Percentiles rank a stretch among this genome's conserved stretches.
Conservation (phyloP, 2,113 vertebrate species). For the Acanthisitta chloris region DNA sequence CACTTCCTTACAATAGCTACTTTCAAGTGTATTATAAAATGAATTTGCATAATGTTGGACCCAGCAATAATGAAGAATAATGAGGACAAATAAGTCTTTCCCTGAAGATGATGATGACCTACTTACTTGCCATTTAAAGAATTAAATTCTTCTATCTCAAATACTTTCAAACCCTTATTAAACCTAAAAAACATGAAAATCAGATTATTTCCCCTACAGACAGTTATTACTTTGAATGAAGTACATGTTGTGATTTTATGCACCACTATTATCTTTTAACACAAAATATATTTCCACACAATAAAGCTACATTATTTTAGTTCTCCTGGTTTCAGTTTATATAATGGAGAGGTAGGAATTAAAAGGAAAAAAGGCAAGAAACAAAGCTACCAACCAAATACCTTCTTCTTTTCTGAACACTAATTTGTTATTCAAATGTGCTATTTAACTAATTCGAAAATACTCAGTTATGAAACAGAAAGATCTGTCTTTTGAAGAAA, state of each 20-base stretch:
- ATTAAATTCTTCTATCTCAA: slow-evolving; percentile 2
- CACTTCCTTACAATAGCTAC: not conserved
- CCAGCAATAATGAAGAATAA: slow-evolving; percentile 30
- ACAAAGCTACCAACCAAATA: not conserved
- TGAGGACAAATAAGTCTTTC: slow-evolving; percentile 34
- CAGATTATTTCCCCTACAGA: not conserved
- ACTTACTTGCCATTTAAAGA: slow-evolving; percentile 40
- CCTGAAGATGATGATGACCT: slow-evolving; percentile 50
- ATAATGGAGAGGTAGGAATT: not conserved
- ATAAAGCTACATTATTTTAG: not conserved
- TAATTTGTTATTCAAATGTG: slow-evolving; percentile 2
- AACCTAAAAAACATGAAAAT: not conserved
- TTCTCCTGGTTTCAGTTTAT: not conserved
- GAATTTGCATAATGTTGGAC: not conserved
- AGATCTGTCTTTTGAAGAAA: not conserved
- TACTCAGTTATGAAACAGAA: not conserved
- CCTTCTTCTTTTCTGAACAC: not conserved
- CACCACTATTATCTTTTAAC: not conserved
- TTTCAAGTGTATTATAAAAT: not conserved
- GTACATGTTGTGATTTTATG: not conserved
- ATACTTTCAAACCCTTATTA: not conserved
- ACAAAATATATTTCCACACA: not conserved
- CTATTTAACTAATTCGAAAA: slow-evolving; percentile 4
- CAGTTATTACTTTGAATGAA: not conserved
- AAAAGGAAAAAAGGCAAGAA: not conserved